Percentiles rank a stretch among this genome's conserved stretches.
phyloP scores from a whole-genome alignment of 2,797 vertebrate species.

The Gambelia wislizenii region DNA sequence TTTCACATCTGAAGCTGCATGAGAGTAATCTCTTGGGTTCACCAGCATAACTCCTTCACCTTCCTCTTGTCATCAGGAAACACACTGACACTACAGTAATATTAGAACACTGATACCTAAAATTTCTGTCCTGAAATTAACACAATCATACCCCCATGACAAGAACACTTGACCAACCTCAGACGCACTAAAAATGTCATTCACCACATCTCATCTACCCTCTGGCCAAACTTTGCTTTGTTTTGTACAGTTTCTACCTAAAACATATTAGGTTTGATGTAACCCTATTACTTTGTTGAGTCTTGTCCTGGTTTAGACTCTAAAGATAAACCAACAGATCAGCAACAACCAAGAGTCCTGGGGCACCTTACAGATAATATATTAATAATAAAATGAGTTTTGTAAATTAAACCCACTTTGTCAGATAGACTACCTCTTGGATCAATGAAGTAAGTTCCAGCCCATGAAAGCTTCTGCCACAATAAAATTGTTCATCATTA shows the following conservation, averaged over 20 bases:
- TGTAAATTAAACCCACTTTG: neutral
- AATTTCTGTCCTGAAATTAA: neutral
- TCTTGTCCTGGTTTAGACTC: no score
- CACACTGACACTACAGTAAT: neutral
- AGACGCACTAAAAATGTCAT: fast-evolving
- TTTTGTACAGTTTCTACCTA: slow-evolving; percentile 23
- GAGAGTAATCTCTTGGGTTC: neutral
- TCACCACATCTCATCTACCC: neutral
- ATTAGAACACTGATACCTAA: neutral
- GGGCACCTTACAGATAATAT: neutral
- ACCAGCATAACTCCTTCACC: neutral
- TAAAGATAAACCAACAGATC: neutral
- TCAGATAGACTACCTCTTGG: neutral
- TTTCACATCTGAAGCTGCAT: neutral
- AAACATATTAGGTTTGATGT: neutral
- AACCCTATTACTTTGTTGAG: neutral
- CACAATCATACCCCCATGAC: neutral
- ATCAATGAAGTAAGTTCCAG: neutral
- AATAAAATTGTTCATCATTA: neutral
- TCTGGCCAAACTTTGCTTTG: neutral
- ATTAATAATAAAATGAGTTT: neutral
- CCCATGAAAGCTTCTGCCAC: neutral
- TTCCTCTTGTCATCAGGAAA: neutral
- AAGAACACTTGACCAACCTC: neutral
- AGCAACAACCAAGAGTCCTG: neutral